Percentiles rank a stretch among this genome's conserved stretches.
Evolutionary conservation across 2,797 vertebrate genomes (phyloP).

Genomic region (Decapterus maruadsi): DNA sequence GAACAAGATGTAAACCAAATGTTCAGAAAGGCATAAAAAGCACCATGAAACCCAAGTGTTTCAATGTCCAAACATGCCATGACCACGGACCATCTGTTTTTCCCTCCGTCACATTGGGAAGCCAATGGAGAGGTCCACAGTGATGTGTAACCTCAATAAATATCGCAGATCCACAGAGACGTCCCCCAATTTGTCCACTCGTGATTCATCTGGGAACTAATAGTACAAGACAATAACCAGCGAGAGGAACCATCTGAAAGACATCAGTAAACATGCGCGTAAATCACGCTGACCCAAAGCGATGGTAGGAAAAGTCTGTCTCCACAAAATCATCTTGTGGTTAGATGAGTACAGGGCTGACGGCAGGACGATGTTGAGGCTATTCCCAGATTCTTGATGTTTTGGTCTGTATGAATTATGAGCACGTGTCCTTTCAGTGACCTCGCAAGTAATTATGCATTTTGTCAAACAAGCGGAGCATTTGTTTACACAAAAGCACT

Average conservation of each 20-base stretch:
- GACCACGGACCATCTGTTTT: conserved; percentile 84
- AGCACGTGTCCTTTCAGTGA: conserved; percentile 69
- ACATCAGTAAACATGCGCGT: conserved; percentile 84
- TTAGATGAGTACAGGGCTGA: conserved; percentile 70
- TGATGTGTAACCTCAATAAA: conserved; percentile 86
- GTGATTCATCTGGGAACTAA: conserved; percentile 86
- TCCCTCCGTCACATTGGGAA: conserved; percentile 69
- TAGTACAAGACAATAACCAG: conserved; percentile 82
- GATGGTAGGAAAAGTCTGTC: conserved; percentile 71
- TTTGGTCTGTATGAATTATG: conserved; percentile 63
- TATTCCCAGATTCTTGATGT: conserved; percentile 75
- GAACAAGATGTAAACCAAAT: conserved; percentile 80
- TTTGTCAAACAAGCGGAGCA: conserved; percentile 22
- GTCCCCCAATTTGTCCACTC: conserved; percentile 80
- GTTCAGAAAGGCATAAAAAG: conserved; percentile 80
- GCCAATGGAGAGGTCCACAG: conserved; percentile 78
- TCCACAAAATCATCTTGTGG: conserved; percentile 75
- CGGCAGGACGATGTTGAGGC: conserved; percentile 67
- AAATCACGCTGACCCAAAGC: conserved; percentile 82
- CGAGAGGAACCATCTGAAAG: conserved; percentile 81
- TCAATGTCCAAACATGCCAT: conserved; percentile 83
- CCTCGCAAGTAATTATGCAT: conserved; percentile 58
- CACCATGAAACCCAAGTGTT: conserved; percentile 83
- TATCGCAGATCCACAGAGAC: conserved; percentile 76
- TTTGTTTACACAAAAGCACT: conserved; percentile 25